phyloP scores from a whole-genome alignment of 2,113 vertebrate species.

The Reinhardtius hippoglossoides region DNA sequence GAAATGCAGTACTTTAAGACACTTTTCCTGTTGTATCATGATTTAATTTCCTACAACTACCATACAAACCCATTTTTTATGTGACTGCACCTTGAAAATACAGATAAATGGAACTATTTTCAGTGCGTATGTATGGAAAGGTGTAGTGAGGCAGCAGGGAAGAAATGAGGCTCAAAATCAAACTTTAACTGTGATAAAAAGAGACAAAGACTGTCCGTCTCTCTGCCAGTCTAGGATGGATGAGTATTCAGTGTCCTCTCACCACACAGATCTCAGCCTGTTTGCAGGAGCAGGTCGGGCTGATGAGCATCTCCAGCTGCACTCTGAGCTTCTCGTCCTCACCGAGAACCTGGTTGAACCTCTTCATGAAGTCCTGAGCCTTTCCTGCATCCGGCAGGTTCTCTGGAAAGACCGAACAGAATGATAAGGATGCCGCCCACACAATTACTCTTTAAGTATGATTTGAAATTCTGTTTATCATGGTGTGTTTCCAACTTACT shows the following conservation, averaged over 20 bases:
- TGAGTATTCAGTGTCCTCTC: slow-evolving; percentile 67
- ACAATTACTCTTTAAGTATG: not conserved
- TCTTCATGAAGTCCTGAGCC: slow-evolving; percentile 99
- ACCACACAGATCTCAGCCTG: slow-evolving; percentile 99
- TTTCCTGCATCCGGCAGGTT: slow-evolving; percentile 98
- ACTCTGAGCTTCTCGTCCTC: slow-evolving; percentile 95
- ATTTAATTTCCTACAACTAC: not conserved
- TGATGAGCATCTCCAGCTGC: slow-evolving; percentile 95
- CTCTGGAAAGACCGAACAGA: slow-evolving; percentile 79
- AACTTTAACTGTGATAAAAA: not conserved
- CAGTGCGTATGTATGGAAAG: too few species aligned
- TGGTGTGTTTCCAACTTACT: slow-evolving; percentile 86
- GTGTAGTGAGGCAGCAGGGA: too few species aligned
- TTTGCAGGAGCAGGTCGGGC: slow-evolving; percentile 97
- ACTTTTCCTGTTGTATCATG: not conserved
- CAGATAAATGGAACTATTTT: not conserved
- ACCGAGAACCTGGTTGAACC: slow-evolving; percentile 97
- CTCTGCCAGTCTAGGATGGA: not conserved
- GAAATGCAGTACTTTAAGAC: too few species aligned
- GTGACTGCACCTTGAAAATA: not conserved
- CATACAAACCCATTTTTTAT: not conserved
- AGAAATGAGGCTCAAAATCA: too few species aligned
- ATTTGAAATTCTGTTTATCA: not conserved
- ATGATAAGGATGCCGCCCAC: not conserved
- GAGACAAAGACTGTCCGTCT: not conserved